These are phyloP conservation scores for Eilema sororculum DNA, from an alignment of 2,888 invertebrate genomes.

Conservation along the genomic window DNA sequence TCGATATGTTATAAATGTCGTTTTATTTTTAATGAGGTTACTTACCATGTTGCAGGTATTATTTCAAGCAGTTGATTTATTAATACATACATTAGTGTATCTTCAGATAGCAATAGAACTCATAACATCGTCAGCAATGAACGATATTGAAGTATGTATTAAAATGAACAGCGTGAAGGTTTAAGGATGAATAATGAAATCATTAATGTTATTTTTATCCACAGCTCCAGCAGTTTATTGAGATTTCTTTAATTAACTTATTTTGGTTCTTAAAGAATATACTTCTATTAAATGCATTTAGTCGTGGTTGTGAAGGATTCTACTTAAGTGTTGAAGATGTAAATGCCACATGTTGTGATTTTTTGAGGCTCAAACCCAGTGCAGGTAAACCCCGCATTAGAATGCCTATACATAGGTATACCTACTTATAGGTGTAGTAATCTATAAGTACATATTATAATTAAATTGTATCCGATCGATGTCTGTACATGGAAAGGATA, in stretches of 20 bases:
- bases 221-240: conserved; percentile 5
- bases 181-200: neutral
- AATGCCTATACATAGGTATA: no score
- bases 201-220: neutral
- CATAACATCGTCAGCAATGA: neutral
- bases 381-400: neutral
- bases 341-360: conserved; percentile 6
- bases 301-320: conserved; percentile 11
- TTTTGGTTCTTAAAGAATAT: conserved; percentile 14
- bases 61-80: conserved; percentile 5
- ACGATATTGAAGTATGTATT: conserved; percentile 2
- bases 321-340: conserved; percentile 15
- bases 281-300: neutral
- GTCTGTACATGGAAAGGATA: no score
- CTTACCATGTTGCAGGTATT: neutral
- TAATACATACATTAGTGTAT: conserved; percentile 12
- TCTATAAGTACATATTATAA: no score
- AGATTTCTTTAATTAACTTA: neutral
- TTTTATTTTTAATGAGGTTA: neutral
- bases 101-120: conserved; percentile 3
- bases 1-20: neutral
- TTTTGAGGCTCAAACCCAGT: neutral
- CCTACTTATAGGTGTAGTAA: no score
- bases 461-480: no score
- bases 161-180: neutral